Evolutionary conservation across 2,888 invertebrate genomes (phyloP).

Genomic region (Mantis religiosa): DNA sequence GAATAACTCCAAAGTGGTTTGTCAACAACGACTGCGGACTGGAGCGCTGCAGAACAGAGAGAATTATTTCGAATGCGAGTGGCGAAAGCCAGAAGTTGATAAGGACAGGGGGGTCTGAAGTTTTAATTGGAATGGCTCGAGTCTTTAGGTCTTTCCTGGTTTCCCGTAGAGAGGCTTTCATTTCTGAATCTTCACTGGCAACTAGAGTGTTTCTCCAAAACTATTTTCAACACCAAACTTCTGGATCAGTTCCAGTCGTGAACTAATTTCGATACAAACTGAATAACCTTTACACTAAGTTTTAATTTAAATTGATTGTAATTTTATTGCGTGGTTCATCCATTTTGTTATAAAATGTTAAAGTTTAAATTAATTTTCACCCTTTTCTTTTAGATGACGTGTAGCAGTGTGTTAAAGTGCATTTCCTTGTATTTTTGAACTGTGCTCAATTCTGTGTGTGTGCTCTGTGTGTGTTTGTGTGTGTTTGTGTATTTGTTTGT

Average conservation of each 20-base stretch:
- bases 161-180: not conserved
- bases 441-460: too few relatives aligned
- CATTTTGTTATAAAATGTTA: too few relatives aligned
- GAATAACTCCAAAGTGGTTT: not conserved
- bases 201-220: not conserved
- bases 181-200: not conserved
- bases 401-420: too few relatives aligned
- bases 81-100: not conserved
- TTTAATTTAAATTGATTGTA: too few relatives aligned
- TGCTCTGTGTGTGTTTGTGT: too few relatives aligned
- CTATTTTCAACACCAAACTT: not conserved
- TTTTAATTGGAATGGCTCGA: not conserved
- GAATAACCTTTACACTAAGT: too few relatives aligned
- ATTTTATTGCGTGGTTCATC: too few relatives aligned
- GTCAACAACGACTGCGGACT: not conserved
- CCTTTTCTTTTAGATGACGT: too few relatives aligned
- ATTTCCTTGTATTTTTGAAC: too few relatives aligned
- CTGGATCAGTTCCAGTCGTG: not conserved
- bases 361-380: too few relatives aligned
- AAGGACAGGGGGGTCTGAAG: not conserved
- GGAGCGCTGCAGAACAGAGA: not conserved
- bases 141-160: not conserved
- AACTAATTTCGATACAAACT: too few relatives aligned
- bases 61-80: not conserved
- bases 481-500: too few relatives aligned